Percentiles rank a stretch among this genome's conserved stretches.
Conservation (phyloP, 2,113 vertebrate genomes). For the Parus major region DNA sequence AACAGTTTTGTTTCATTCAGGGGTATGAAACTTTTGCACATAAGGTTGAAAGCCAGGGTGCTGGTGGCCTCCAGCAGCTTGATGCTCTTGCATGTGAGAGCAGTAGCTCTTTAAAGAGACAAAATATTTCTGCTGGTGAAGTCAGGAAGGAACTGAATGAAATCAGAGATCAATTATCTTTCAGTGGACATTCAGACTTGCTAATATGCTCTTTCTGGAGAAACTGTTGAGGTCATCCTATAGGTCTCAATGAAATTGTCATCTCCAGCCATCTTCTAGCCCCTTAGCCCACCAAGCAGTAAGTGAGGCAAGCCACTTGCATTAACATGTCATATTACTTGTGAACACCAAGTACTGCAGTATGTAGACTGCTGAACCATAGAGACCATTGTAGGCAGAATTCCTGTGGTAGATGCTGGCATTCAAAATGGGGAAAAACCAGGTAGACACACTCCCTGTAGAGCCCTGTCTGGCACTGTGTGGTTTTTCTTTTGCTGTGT, state of each 20-base stretch:
- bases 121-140: not conserved
- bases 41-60: not conserved
- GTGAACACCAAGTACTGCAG: not conserved
- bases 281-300: not conserved
- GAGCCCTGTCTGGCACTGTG: not conserved
- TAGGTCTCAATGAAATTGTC: not conserved
- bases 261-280: not conserved
- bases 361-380: not conserved
- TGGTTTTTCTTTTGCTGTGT: not conserved
- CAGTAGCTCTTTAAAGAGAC: not conserved
- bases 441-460: not conserved
- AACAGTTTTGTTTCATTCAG: not conserved
- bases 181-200: not conserved
- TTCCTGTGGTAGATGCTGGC: slow-evolving; percentile 5
- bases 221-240: not conserved
- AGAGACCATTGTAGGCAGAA: not conserved
- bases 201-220: not conserved
- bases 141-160: not conserved
- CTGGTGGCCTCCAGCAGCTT: not conserved
- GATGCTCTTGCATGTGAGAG: not conserved
- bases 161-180: not conserved
- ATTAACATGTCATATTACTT: not conserved
- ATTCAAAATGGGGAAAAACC: not conserved
- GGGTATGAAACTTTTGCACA: not conserved
- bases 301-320: not conserved